phyloP scores from a whole-genome alignment of 2,888 invertebrate genomes.

The Himalopsyche anomala region DNA sequence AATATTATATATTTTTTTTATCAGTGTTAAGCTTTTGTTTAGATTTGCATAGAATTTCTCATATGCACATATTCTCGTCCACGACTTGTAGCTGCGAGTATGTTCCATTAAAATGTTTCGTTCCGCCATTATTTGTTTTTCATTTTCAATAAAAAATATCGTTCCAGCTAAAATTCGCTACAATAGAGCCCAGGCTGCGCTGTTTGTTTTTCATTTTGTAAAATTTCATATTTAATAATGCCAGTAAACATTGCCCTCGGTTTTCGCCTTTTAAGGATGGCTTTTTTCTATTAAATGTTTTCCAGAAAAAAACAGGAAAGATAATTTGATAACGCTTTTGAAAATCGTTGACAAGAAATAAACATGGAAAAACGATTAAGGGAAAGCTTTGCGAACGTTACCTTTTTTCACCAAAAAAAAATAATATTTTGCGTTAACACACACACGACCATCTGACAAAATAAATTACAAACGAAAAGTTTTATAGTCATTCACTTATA shows the following conservation, averaged over 20 bases:
- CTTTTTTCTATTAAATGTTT: slow-evolving; percentile 30
- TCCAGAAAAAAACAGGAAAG: slow-evolving; percentile 29
- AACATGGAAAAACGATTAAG: slow-evolving; percentile 28
- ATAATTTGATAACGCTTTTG: slow-evolving; percentile 30
- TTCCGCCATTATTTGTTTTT: slow-evolving; percentile 48
- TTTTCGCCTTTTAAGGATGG: slow-evolving; percentile 26
- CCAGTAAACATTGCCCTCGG: slow-evolving; percentile 54
- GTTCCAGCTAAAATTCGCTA: slow-evolving; percentile 45
- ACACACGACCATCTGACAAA: background rate
- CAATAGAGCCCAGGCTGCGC: slow-evolving; percentile 44
- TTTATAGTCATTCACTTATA: too few relatives aligned
- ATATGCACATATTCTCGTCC: background rate
- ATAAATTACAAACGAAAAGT: too few relatives aligned
- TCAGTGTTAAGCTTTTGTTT: too few relatives aligned
- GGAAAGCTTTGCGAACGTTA: slow-evolving; percentile 4
- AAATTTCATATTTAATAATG: slow-evolving; percentile 61
- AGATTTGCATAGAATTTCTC: too few relatives aligned
- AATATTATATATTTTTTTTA: too few relatives aligned
- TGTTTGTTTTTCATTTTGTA: slow-evolving; percentile 63
- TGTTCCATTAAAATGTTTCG: slow-evolving; percentile 34
- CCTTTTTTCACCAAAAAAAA: background rate
- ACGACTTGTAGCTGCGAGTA: background rate
- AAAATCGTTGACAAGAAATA: slow-evolving; percentile 34
- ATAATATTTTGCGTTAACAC: background rate
- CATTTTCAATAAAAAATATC: slow-evolving; percentile 48